phyloP scores from a whole-genome alignment of 2,888 invertebrate species.

The Eilema sororculum region DNA sequence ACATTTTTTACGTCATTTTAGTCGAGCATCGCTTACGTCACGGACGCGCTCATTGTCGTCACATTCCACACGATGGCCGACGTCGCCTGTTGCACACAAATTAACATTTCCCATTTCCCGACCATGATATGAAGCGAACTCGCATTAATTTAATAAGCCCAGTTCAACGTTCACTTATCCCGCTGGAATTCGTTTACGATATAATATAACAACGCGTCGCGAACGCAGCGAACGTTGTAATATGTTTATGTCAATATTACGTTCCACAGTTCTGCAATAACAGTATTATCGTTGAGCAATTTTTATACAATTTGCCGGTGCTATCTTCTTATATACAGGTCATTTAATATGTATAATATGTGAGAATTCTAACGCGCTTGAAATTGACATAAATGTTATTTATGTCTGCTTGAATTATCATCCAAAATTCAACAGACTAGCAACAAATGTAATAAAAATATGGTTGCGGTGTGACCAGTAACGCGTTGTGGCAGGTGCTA shows the following conservation, averaged over 20 bases:
- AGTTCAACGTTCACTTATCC: not conserved
- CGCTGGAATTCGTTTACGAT: not conserved
- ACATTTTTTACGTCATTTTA: not conserved
- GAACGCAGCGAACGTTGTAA: not conserved
- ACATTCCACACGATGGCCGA: not conserved
- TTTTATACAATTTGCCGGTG: not conserved
- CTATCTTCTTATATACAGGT: not conserved
- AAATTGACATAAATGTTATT: too few species aligned
- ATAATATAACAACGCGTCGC: not conserved
- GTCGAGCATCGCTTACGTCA: not conserved
- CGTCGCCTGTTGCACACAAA: slow-evolving; percentile 1
- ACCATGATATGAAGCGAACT: not conserved
- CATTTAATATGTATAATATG: too few species aligned
- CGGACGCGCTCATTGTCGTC: not conserved
- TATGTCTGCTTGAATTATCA: not conserved
- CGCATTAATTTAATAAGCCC: not conserved
- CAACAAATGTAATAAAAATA: not conserved
- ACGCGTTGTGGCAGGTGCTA: not conserved
- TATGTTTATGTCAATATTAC: slow-evolving; percentile 3
- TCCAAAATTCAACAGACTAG: not conserved
- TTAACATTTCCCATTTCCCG: not conserved
- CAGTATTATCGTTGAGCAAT: not conserved
- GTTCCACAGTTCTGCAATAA: slow-evolving; percentile 4
- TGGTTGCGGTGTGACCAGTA: not conserved
- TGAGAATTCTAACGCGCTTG: not conserved